phyloP scores from a whole-genome alignment of 2,888 invertebrate genomes.

The Plemyria rubiginata region DNA sequence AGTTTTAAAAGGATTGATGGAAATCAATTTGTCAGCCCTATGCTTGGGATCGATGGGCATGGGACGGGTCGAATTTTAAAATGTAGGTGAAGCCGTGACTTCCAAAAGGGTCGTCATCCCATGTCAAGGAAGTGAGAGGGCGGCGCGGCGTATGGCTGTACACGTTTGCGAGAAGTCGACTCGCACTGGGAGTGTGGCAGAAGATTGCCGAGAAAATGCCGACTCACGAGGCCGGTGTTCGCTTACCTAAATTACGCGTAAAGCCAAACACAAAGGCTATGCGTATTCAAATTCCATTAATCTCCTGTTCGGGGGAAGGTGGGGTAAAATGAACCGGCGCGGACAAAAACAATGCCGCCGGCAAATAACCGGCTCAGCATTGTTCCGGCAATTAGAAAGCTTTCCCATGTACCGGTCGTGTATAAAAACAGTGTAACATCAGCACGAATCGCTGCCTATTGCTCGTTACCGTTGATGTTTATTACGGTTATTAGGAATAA shows the following conservation, averaged over 20 bases:
- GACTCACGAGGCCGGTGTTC: conserved; percentile 78
- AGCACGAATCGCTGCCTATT: conserved; percentile 84
- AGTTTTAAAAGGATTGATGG: conserved; percentile 45
- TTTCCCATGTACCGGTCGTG: conserved; percentile 84
- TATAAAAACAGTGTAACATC: conserved; percentile 85
- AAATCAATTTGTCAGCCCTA: conserved; percentile 43
- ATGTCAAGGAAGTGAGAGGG: conserved; percentile 37
- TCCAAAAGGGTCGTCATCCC: conserved; percentile 23
- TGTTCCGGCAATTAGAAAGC: conserved; percentile 86
- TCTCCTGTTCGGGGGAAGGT: conserved; percentile 79
- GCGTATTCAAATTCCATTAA: conserved; percentile 85
- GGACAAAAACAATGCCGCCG: conserved; percentile 85
- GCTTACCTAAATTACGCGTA: conserved; percentile 81
- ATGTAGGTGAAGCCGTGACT: conserved; percentile 26
- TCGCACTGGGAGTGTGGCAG: conserved; percentile 52
- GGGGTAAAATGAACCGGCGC: conserved; percentile 83
- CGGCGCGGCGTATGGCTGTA: conserved; percentile 60
- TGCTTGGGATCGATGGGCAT: conserved; percentile 13
- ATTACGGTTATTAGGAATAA: conserved; percentile 84
- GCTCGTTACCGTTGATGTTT: conserved; percentile 84
- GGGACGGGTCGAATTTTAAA: conserved; percentile 37
- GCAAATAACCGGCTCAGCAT: conserved; percentile 85
- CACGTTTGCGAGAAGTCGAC: conserved; percentile 46
- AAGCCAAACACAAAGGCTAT: conserved; percentile 83
- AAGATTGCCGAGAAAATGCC: conserved; percentile 75